Base-by-base conservation (phyloP, 2,113 vertebrate genomes). In the Numida meleagris region DNA sequence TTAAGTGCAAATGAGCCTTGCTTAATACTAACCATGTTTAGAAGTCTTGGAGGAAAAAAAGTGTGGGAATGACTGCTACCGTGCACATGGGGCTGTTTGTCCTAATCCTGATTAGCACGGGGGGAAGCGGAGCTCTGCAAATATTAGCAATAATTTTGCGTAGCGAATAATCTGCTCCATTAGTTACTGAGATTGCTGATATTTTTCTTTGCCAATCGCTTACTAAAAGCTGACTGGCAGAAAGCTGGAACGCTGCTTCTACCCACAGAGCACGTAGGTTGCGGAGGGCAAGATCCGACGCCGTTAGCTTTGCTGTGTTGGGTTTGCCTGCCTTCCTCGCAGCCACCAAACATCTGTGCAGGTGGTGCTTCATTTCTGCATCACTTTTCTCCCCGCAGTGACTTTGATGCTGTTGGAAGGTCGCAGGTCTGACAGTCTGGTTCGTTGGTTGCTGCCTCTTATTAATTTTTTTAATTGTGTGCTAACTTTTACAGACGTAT, bases 401-500 rank as follows among this genome's bases (percentile, higher is more conserved):
- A 86, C 82, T 97, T 88, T 73, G 55, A 33, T 95, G 63, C 62
- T 83, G 40, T 61, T 89, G 81, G 88, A 95, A 96, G 94, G 95
- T 93, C 86, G 58, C 34, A 51, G 70, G 55, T 78, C 88, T 94
- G 74, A 45, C 31, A 84, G 27, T 91, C 78, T 34, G 31, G 94
- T 95, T 91, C 14, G 48, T 58, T 95, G 43, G 27, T 80, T 96
- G 71, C 45, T 85, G 33, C n/a, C 89, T 67, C 75, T 90, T 91
- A 75, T 95, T 61, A 50, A 70, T 77, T 57, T 18, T 82, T 84
- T 65, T 84, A 96, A 91, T 86, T 66, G 40, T 59, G 24, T 67
- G 59, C 74, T 96, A 89, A 92, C 46, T 97, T 95, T 73, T 88
- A 61, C 46, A 74, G 42, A 9, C 71, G 18, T 40, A 66, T 53